These are phyloP conservation scores for Muschampia plurimacula DNA, from an alignment of 2,888 invertebrate species.

Conservation along the genomic window DNA sequence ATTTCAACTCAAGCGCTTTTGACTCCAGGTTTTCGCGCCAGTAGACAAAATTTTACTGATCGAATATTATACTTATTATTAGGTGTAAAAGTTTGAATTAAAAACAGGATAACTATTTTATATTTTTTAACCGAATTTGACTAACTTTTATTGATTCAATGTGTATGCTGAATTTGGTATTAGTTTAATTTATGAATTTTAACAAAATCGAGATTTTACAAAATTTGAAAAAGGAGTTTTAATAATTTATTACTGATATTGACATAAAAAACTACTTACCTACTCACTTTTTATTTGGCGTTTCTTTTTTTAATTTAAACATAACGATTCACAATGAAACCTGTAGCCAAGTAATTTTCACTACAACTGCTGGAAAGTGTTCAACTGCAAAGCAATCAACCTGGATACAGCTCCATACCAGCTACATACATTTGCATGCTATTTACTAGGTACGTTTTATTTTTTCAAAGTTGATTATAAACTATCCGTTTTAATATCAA, in stretches of 20 bases:
- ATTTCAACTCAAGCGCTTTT: not conserved
- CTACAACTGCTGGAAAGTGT: not conserved
- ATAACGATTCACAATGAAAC: not conserved
- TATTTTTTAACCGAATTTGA: no score
- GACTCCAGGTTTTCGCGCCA: not conserved
- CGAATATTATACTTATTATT: not conserved
- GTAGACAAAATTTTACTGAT: not conserved
- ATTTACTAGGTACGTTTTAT: no score
- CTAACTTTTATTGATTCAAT: no score
- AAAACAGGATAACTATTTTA: no score
- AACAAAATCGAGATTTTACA: no score
- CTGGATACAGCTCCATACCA: not conserved
- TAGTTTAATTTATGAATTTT: no score
- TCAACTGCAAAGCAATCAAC: not conserved
- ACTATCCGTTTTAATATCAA: not conserved
- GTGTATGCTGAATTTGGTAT: no score
- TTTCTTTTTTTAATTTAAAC: not conserved
- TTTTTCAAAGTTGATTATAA: not conserved
- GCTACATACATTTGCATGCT: no score
- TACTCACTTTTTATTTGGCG: no score
- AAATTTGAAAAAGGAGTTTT: no score
- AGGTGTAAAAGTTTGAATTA: not conserved
- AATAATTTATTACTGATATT: no score
- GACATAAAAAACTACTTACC: no score
- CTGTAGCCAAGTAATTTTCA: not conserved